Evolutionary conservation across 2,113 vertebrate genomes (phyloP).

Genomic region (Callorhinus ursinus): DNA sequence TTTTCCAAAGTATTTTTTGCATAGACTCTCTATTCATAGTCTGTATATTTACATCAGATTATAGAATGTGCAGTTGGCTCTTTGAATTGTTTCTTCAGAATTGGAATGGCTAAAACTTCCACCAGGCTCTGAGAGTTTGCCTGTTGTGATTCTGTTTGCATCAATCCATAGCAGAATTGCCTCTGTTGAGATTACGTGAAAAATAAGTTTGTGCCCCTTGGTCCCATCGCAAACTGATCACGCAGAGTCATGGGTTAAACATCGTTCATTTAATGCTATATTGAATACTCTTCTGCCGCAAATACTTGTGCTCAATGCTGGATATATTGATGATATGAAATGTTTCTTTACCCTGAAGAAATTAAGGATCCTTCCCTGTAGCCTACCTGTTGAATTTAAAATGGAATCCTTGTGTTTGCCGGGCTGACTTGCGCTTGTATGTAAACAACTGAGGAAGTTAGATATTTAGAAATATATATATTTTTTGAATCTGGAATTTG

Average conservation of each 20-base stretch:
- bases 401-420: background rate
- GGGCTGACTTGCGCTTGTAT: background rate
- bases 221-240: background rate
- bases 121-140: background rate
- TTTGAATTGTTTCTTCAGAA: constrained; percentile 15
- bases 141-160: background rate
- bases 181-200: background rate
- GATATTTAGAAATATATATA: background rate
- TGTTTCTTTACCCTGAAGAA: background rate
- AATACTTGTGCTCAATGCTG: background rate
- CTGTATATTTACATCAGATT: background rate
- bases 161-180: background rate
- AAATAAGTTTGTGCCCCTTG: background rate
- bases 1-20: background rate
- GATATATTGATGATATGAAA: background rate
- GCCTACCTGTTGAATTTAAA: constrained; percentile 12
- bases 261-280: background rate
- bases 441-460: background rate
- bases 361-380: background rate
- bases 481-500: constrained; percentile 33
- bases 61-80: background rate
- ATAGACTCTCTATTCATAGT: background rate
- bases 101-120: background rate
- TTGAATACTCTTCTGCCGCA: background rate
- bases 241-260: background rate